A percentile compares a stretch with the other conserved stretches of the same genome.
Conservation (phyloP, 2,888 invertebrate genomes). For the Limulus polyphemus region DNA sequence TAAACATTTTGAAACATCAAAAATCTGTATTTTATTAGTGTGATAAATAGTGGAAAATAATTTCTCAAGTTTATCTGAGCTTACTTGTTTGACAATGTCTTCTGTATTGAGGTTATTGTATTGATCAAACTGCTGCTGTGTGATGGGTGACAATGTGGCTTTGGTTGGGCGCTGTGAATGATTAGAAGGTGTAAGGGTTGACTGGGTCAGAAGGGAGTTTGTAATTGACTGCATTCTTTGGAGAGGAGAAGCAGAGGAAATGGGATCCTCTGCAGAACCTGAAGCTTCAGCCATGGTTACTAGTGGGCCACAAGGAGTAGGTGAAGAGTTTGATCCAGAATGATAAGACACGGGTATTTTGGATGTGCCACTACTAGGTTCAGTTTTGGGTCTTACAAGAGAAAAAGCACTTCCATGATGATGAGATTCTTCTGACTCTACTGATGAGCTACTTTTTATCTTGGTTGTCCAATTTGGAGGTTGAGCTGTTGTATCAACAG, state of each 20-base stretch:
- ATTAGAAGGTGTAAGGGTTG: constrained; percentile 69
- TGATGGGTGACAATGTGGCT: constrained; percentile 92
- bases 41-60: no score
- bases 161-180: constrained; percentile 81
- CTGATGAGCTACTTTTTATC: not conserved
- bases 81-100: constrained; percentile 81
- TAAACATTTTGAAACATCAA: no score
- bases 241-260: constrained; percentile 75
- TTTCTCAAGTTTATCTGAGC: not conserved
- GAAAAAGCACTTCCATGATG: constrained; percentile 53
- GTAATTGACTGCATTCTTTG: constrained; percentile 98
- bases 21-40: no score
- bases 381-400: constrained; percentile 69
- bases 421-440: constrained; percentile 26
- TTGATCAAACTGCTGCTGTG: constrained; percentile 96
- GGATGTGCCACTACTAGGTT: constrained; percentile 32
- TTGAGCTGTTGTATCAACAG: constrained; percentile 20
- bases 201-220: constrained; percentile 64
- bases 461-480: not conserved
- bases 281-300: constrained; percentile 33
- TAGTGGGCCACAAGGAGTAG: constrained; percentile 4
- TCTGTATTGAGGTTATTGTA: constrained; percentile 97
- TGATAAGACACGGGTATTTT: not conserved
- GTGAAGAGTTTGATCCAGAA: constrained; percentile 1
- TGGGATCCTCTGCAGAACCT: constrained; percentile 54